Percentiles rank a stretch among this genome's conserved stretches.
Evolutionary conservation across 2,797 vertebrate species (phyloP).

Genomic region (Phataginus tricuspis): DNA sequence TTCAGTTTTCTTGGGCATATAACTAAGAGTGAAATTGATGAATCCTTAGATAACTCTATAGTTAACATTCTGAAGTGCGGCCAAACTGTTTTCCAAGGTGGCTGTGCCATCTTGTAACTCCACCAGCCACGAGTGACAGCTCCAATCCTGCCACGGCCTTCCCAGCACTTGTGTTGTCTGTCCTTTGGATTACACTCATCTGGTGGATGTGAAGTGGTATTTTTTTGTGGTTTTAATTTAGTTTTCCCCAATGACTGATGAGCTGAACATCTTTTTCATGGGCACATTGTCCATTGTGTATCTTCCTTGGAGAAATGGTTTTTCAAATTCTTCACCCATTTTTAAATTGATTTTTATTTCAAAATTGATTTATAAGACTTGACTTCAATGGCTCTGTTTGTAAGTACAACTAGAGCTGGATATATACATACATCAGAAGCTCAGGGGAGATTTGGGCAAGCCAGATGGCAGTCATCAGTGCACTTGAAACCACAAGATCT

Average conservation of each 20-base stretch:
- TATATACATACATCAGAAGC: not conserved
- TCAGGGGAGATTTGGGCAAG: not conserved
- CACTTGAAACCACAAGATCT: not conserved
- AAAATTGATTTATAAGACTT: too few relatives aligned
- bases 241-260: not conserved
- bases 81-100: not conserved
- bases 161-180: not conserved
- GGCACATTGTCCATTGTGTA: not conserved
- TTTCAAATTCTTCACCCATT: not conserved
- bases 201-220: not conserved
- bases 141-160: rapidly evolving
- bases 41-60: not conserved
- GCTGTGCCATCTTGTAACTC: not conserved
- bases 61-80: not conserved
- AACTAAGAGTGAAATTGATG: not conserved
- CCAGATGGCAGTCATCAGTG: too few relatives aligned
- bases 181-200: not conserved
- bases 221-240: not conserved
- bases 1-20: not conserved
- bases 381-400: not conserved
- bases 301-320: not conserved
- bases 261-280: not conserved
- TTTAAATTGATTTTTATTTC: not conserved
- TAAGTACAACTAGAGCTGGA: rapidly evolving
- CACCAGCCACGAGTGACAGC: not conserved